A percentile compares a stretch with the other conserved stretches of the same genome.
Conservation (phyloP, 2,797 vertebrate genomes). For the Alosa sapidissima region DNA sequence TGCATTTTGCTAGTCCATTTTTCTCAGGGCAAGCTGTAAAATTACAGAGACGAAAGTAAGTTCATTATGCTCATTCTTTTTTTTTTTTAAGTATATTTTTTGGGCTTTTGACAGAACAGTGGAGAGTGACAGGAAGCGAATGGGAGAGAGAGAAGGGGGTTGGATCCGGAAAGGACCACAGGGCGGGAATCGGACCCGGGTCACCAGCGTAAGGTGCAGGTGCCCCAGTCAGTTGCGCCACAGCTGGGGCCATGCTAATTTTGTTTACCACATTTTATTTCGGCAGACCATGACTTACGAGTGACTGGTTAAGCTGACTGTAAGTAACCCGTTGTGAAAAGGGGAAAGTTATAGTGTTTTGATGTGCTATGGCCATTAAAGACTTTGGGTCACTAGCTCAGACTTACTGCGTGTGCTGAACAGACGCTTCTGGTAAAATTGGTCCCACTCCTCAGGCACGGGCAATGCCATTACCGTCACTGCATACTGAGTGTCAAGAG, state of each 20-base stretch:
- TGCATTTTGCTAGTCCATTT: conserved; percentile 71
- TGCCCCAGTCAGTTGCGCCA: no score
- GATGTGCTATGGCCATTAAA: background rate
- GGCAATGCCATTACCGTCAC: conserved; percentile 77
- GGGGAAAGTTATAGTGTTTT: background rate
- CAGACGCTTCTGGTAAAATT: conserved; percentile 62
- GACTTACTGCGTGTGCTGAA: conserved; percentile 74
- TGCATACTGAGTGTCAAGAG: conserved; percentile 67
- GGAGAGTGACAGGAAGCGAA: no score
- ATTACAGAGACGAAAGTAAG: background rate
- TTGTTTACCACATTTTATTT: background rate
- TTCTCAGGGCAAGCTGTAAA: conserved; percentile 76
- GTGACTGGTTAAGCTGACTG: background rate
- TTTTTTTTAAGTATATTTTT: no score
- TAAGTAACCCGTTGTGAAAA: background rate
- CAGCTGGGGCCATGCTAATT: background rate
- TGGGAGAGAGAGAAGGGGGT: no score
- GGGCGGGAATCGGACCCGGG: no score
- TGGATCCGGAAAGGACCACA: no score
- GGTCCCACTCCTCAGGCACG: conserved; percentile 72
- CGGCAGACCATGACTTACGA: background rate
- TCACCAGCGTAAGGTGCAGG: no score
- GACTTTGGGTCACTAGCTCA: background rate
- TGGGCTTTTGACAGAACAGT: no score
- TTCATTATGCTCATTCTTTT: background rate